Evolutionary conservation across 2,113 vertebrate genomes (phyloP).

Genomic region (Oryzias celebensis): DNA sequence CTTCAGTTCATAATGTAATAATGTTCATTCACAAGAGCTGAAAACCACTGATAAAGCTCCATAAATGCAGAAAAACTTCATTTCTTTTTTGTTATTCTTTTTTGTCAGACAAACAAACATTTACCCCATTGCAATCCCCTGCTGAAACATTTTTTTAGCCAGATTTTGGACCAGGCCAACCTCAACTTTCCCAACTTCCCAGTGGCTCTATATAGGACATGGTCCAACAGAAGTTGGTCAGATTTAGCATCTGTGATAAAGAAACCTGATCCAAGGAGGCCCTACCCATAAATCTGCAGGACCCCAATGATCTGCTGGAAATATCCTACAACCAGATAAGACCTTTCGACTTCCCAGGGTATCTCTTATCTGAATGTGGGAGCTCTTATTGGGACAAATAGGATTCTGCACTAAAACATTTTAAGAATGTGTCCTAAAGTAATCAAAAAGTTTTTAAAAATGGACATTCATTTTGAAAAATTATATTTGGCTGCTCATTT

Average conservation of each 20-base stretch:
- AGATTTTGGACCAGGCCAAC: too few species aligned
- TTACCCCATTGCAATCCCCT: too few species aligned
- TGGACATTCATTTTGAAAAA: neutral
- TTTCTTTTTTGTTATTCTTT: conserved; percentile 8
- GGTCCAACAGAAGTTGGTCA: too few species aligned
- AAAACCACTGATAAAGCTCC: neutral
- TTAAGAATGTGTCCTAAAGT: too few species aligned
- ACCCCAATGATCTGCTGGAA: neutral
- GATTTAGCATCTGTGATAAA: neutral
- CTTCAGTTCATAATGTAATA: neutral
- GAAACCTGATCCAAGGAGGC: neutral
- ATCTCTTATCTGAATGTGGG: neutral
- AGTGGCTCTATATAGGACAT: too few species aligned
- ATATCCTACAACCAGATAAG: neutral
- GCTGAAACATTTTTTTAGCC: too few species aligned
- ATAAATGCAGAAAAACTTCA: neutral
- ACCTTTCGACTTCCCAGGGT: neutral
- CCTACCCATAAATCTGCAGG: neutral
- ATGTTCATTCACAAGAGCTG: conserved; percentile 13
- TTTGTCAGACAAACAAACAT: neutral
- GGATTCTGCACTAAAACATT: too few species aligned
- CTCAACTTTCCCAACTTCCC: too few species aligned
- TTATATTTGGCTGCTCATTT: neutral
- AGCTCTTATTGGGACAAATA: neutral
- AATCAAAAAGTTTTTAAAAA: too few species aligned